These are phyloP conservation scores for Neopipo cinnamomea DNA, from an alignment of 2,113 vertebrate species.

Conservation along the genomic window DNA sequence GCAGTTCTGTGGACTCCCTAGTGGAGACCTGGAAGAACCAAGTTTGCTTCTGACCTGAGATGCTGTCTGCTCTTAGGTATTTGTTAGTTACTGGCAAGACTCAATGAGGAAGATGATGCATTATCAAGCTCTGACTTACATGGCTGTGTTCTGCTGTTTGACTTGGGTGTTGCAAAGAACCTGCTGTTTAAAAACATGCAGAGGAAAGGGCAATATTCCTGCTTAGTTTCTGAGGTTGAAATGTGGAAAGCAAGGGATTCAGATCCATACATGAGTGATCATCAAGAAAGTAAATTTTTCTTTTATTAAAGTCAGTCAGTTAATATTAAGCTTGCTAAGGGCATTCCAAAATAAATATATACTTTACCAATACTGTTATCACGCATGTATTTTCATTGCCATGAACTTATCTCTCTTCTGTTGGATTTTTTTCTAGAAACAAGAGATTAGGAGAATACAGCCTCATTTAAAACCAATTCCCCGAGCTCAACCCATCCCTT, in stretches of 20 bases:
- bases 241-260: not conserved
- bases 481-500: not conserved
- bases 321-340: not conserved
- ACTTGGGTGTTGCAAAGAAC: not conserved
- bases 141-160: not conserved
- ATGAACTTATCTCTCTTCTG: not conserved
- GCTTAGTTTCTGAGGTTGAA: not conserved
- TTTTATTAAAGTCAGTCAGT: not conserved
- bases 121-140: not conserved
- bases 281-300: not conserved
- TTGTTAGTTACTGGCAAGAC: not conserved
- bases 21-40: not conserved
- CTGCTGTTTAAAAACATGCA: not conserved
- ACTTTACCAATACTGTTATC: not conserved
- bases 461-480: constrained; percentile 2
- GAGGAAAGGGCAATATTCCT: not conserved
- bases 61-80: not conserved
- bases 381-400: not conserved
- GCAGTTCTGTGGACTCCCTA: not conserved
- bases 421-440: constrained; percentile 16
- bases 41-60: not conserved
- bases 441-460: constrained; percentile 19
- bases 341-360: not conserved
- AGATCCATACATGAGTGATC: not conserved
- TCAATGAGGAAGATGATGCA: not conserved